A percentile compares a stretch with the other conserved stretches of the same genome.
phyloP scores from a whole-genome alignment of 2,888 invertebrate genomes.

The Callyntrura guangdongensis region DNA sequence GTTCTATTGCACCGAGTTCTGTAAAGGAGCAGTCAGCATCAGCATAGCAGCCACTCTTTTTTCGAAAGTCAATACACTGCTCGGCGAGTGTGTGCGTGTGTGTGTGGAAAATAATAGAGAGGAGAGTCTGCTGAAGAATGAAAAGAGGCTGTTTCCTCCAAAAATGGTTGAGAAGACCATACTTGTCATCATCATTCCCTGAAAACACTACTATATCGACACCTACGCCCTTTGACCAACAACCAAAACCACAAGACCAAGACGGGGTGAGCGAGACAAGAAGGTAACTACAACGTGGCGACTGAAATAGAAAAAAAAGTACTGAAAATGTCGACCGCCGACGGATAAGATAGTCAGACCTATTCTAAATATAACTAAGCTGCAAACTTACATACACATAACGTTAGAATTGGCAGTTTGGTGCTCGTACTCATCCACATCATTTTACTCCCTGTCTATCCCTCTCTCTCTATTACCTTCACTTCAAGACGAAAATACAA shows the following conservation, averaged over 20 bases:
- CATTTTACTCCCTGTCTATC: too few relatives aligned
- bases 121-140: conserved; percentile 42
- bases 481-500: not conserved
- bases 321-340: conserved; percentile 46
- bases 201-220: conserved; percentile 78
- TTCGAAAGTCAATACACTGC: conserved; percentile 72
- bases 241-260: conserved; percentile 20
- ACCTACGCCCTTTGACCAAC: conserved; percentile 81
- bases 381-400: not conserved
- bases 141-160: conserved; percentile 77
- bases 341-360: conserved; percentile 41
- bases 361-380: conserved; percentile 36
- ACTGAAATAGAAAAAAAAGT: conserved; percentile 42
- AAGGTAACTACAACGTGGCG: not conserved
- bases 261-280: not conserved
- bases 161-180: conserved; percentile 80
- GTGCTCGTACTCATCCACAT: conserved; percentile 13
- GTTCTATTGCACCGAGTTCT: not conserved
- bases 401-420: conserved; percentile 41
- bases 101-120: conserved; percentile 52
- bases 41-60: conserved; percentile 36
- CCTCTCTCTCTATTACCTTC: conserved; percentile 14
- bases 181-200: conserved; percentile 80
- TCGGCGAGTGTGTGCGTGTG: not conserved
- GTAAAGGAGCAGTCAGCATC: not conserved